These are phyloP conservation scores for Nomada fabriciana DNA, from an alignment of 2,888 invertebrate species.

Conservation along the genomic window DNA sequence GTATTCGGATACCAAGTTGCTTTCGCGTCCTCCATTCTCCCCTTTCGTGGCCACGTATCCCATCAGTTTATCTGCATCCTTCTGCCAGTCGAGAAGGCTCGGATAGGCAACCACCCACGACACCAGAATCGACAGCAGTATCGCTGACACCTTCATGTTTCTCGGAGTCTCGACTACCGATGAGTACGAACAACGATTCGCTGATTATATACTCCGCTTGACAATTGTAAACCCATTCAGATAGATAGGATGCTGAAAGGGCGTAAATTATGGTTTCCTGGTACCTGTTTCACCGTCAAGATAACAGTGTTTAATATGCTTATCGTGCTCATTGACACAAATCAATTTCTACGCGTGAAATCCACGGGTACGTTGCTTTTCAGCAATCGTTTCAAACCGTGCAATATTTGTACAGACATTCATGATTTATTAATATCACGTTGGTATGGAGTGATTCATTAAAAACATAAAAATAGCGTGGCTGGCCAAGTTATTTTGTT, in stretches of 20 bases:
- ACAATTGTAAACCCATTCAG: conserved; percentile 55
- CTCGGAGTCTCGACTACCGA: conserved; percentile 28
- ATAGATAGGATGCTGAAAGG: background rate
- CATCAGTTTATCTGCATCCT: background rate
- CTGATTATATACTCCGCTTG: conserved; percentile 50
- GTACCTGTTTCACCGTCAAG: conserved; percentile 10
- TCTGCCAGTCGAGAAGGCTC: background rate
- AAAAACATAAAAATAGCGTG: too few species aligned
- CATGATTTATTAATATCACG: too few species aligned
- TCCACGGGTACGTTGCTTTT: background rate
- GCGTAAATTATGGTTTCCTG: conserved; percentile 7
- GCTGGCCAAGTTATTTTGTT: too few species aligned
- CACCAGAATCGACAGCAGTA: conserved; percentile 21
- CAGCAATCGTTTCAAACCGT: background rate
- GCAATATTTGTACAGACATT: background rate
- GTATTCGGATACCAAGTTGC: background rate
- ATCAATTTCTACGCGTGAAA: conserved; percentile 14
- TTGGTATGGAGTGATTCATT: too few species aligned
- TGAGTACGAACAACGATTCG: background rate
- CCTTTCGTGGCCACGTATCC: background rate
- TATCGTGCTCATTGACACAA: conserved; percentile 28
- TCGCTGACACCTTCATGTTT: conserved; percentile 48
- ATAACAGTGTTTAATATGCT: conserved; percentile 16
- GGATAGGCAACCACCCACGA: conserved; percentile 25
- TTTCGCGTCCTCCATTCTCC: background rate